Evolutionary conservation across 2,888 invertebrate species (phyloP), one percentile per base, ranked within the genome.

Genomic region (Drosophila picticornis): DNA sequence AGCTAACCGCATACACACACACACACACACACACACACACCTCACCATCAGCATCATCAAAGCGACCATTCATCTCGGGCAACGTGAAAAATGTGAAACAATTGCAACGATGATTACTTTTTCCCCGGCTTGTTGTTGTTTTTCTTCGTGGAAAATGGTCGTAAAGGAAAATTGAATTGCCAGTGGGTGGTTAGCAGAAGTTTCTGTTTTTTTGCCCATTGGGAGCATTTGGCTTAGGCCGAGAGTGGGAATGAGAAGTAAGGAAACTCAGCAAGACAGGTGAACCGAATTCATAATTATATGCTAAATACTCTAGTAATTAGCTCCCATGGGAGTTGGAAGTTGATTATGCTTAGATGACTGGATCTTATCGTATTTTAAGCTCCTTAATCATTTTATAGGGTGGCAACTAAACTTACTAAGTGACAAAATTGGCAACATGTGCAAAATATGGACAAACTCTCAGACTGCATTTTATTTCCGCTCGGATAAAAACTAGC

Each of bases 101-200:
- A 88, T 90, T 90, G 88, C 90, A 80, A 84, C 85, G 84, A 89
- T 88, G 88, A 90, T 88, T 88, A 88, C 88, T 89, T 89, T 83
- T 77, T 80, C 80, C 60, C 55, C 73, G 75, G 63, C 73, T 77
- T 68, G 62, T 60, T 63, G 36, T 51, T 60, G 58, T 58, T 55
- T 61, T 66, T 34, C 22, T 56, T 70, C 66, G 32, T 71, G 67
- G 51, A 64, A 75, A 82, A 72, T 63, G 85, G 70, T 77, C 83
- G 76, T 85, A 85, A 90, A 85, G 67, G 85, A 80, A 85, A 85
- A 85, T 85, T 90, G 90, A 85, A 85, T 90, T 90, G 85, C 53
- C 88, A 75, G 73, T 82, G 81, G 89, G 84, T 71, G 81, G 72
- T 63, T 61, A 58, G 36, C 51, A 56, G 65, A 71, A 88, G 75